Evolutionary conservation across 2,113 vertebrate species (phyloP).

Genomic region (Natator depressus): DNA sequence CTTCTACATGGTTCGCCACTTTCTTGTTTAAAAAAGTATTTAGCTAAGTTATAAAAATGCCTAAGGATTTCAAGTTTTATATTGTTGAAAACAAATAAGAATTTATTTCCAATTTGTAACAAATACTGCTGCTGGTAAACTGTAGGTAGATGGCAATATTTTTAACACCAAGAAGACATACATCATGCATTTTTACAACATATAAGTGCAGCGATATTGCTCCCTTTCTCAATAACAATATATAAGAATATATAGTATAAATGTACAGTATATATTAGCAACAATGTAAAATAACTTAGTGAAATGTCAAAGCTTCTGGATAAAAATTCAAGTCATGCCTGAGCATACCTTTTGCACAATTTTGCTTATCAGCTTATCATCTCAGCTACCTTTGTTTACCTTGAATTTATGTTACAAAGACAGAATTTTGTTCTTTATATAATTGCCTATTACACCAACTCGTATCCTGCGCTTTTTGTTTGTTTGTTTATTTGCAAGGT

Average conservation of each 20-base stretch:
- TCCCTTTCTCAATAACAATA: conserved; percentile 61
- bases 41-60: neutral
- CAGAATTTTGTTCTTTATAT: neutral
- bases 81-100: conserved; percentile 32
- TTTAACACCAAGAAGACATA: conserved; percentile 19
- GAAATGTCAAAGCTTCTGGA: conserved; percentile 47
- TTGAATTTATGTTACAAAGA: conserved; percentile 29
- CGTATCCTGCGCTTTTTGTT: neutral
- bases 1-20: neutral
- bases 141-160: conserved; percentile 33
- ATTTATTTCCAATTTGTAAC: conserved; percentile 62
- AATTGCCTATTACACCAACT: conserved; percentile 1
- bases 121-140: conserved; percentile 48
- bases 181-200: conserved; percentile 60
- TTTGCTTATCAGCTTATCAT: neutral
- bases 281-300: conserved; percentile 47
- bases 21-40: neutral
- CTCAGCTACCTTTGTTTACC: conserved; percentile 23
- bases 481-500: neutral
- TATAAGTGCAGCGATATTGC: conserved; percentile 49
- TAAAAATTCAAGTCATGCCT: conserved; percentile 48
- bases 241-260: conserved; percentile 62
- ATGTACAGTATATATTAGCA: conserved; percentile 58
- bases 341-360: neutral
- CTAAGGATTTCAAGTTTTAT: conserved; percentile 31